Conservation (phyloP, 2,797 vertebrate genomes). For the Arrhamphus sclerolepis region DNA sequence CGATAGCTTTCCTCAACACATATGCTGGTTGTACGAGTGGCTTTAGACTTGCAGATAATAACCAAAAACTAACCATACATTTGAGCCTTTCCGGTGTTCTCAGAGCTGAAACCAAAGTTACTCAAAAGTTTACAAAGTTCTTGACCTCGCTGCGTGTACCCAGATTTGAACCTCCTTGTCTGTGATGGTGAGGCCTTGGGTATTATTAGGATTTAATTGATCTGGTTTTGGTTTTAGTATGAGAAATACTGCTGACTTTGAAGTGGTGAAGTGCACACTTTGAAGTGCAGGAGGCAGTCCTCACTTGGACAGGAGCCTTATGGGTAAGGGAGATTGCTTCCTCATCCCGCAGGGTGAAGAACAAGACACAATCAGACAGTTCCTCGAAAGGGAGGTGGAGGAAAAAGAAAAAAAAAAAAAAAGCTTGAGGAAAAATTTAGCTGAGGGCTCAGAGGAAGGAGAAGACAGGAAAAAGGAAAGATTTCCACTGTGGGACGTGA, state of each 20-base stretch:
- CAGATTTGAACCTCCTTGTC: constrained; percentile 31
- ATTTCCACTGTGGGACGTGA: constrained; percentile 17
- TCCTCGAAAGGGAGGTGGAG: constrained; percentile 31
- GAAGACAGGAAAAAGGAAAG: constrained; percentile 2
- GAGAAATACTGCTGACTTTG: constrained; percentile 56
- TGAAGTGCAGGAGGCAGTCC: constrained; percentile 60
- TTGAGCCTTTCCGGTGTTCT: not conserved
- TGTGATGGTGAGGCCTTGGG: constrained; percentile 22
- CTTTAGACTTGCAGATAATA: too few species aligned
- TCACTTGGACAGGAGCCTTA: constrained; percentile 56
- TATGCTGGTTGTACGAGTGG: too few species aligned
- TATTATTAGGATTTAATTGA: constrained; percentile 57
- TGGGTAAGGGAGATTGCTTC: constrained; percentile 44
- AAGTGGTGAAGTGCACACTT: constrained; percentile 62
- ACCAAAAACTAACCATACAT: not conserved
- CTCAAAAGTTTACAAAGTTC: constrained; percentile 23
- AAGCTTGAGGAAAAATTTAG: constrained; percentile 26
- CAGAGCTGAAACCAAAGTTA: constrained; percentile 15
- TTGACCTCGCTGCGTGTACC: constrained; percentile 8
- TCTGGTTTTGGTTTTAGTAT: constrained; percentile 52
- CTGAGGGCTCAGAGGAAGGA: constrained; percentile 24
- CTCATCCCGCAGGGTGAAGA: constrained; percentile 44
- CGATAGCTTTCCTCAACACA: too few species aligned
- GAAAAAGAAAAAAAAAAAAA: not conserved
- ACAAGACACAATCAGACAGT: constrained; percentile 54